Evolutionary conservation across 1,140 invertebrate species (phyloP).

Genomic region (Solenopsis fugax): DNA sequence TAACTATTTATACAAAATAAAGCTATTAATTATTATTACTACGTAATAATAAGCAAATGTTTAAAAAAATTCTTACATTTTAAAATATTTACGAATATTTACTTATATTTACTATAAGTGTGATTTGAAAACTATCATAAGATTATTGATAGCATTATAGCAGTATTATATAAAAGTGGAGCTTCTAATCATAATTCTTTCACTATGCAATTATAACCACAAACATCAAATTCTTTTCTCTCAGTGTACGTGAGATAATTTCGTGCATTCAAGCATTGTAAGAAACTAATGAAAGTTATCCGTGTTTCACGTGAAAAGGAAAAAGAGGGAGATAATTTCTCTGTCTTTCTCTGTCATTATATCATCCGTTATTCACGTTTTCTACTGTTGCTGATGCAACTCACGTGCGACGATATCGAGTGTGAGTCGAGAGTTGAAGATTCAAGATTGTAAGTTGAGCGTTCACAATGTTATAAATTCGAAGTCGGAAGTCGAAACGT

Average conservation of each 20-base stretch:
- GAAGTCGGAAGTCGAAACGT: conserved; percentile 7
- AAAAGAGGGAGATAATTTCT: neutral
- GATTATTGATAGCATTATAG: no score
- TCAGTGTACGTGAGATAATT: neutral
- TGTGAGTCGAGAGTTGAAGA: neutral
- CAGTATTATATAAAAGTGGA: no score
- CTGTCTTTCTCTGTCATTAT: neutral
- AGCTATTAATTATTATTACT: no score
- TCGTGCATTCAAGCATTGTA: neutral
- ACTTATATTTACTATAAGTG: no score
- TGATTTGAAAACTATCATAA: no score
- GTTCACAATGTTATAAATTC: neutral
- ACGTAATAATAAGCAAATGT: no score
- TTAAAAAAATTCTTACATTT: no score
- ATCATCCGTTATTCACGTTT: conserved; percentile 19
- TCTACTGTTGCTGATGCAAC: neutral
- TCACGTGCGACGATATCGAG: neutral
- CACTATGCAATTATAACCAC: no score
- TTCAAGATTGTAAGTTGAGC: neutral
- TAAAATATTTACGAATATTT: no score
- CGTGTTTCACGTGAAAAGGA: neutral
- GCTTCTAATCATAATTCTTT: no score
- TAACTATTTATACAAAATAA: no score
- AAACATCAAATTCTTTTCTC: no score
- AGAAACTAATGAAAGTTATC: neutral